Evolutionary conservation across 2,797 vertebrate genomes (phyloP), one percentile per base, ranked within the genome.

Genomic region (Garrulus glandarius): DNA sequence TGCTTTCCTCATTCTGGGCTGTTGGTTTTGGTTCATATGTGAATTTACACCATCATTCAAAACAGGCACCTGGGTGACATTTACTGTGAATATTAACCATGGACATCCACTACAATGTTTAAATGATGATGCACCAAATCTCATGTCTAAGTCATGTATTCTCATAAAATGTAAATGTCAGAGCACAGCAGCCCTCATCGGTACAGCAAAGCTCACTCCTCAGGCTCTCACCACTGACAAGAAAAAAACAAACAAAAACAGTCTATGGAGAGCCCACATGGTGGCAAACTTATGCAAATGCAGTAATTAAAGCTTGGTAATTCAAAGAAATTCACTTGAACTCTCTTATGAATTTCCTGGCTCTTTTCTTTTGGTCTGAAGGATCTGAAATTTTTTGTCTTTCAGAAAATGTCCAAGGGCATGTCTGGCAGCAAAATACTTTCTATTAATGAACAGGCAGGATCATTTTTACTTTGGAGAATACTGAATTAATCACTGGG

Each of bases 271-370:
- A 89, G 32, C 14, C 17, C 47, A 67, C 47, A 70, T 44, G 37
- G 34, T 34, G 75, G 47, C 29, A 94, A 87, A 87, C 52, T 94
- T 92, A 96, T 95, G 90, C 65, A 97, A 96, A 97, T 97, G 21
- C 59, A 94, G 67, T 96, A 97, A 97, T 96, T 97, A 96, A 87
- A 53, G 8, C 49, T 92, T 92, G 34, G 56, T 36, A 95, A 96
- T 95, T 88, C 68, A 95, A 95, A 95, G n/a, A 87, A 56, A 96
- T 91, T 96, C 78, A 75, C 36, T 90, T 95, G 89, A 97, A 92
- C 21, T 36, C 41, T 82, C 37, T 64, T 69, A 84, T 3, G 15
- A 87, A 71, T 90, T 91, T 95, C 20, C n/a, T 81, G 39, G 11
- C 20, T 81, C 30, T 76, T 93, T 92, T 95, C 41, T 88, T 84